A percentile compares a stretch with the other conserved stretches of the same genome.
Conservation (phyloP, 2,888 invertebrate genomes). For the Diadegma fenestrale region DNA sequence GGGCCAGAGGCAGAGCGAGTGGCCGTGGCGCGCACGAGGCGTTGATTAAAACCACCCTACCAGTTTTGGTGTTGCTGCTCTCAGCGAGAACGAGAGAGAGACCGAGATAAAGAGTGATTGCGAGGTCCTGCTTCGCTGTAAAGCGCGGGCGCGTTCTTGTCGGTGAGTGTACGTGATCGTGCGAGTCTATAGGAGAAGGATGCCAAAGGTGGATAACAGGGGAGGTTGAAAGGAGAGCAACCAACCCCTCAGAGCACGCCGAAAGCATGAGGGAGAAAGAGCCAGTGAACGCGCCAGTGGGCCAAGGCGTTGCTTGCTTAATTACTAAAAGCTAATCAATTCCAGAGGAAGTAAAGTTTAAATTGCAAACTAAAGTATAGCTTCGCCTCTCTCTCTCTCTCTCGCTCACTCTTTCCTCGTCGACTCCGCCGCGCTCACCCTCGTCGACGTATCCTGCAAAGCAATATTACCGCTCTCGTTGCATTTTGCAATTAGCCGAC, state of each 20-base stretch:
- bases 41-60: constrained; percentile 84
- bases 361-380: constrained; percentile 85
- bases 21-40: constrained; percentile 76
- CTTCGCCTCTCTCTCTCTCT: constrained; percentile 71
- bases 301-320: constrained; percentile 84
- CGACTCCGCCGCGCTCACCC: constrained; percentile 65
- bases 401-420: constrained; percentile 71
- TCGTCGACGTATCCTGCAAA: constrained; percentile 66
- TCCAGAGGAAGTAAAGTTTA: constrained; percentile 85
- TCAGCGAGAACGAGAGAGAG: constrained; percentile 49
- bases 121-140: constrained; percentile 58
- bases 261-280: constrained; percentile 60
- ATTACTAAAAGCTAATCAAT: constrained; percentile 85
- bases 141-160: constrained; percentile 55
- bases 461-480: constrained; percentile 77
- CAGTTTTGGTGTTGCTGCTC: constrained; percentile 64
- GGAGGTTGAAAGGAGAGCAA: constrained; percentile 64
- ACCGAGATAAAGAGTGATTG: constrained; percentile 61
- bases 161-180: constrained; percentile 13
- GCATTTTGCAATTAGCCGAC: constrained; percentile 85
- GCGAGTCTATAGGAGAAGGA: constrained; percentile 46
- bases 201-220: constrained; percentile 44
- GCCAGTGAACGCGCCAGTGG: constrained; percentile 67
- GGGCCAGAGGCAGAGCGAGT: constrained; percentile 39
- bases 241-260: constrained; percentile 49